Percentiles rank a stretch among this genome's conserved stretches.
phyloP scores from a whole-genome alignment of 92 coral and sea anemone species.

The Metridium senile region DNA sequence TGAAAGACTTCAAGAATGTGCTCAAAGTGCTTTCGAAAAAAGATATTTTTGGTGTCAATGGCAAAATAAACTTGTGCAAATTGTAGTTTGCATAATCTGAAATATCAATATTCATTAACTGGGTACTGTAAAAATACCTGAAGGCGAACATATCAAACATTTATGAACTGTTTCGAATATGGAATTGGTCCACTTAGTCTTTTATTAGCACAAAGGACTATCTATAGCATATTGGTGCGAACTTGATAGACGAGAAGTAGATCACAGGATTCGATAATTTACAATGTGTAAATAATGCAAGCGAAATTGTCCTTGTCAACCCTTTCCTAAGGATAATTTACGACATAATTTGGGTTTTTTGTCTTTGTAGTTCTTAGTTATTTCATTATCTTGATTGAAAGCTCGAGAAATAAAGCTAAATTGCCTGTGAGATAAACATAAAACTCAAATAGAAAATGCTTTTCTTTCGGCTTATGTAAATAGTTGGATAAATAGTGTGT shows the following conservation, averaged over 20 bases:
- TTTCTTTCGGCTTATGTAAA: conserved; percentile 6
- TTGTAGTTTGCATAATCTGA: background rate
- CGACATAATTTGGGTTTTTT: background rate
- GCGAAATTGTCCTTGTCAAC: background rate
- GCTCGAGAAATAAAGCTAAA: background rate
- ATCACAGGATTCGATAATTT: background rate
- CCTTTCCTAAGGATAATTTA: background rate
- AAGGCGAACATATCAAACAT: background rate
- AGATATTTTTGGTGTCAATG: no score
- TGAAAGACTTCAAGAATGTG: no score
- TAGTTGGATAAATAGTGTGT: conserved; percentile 14
- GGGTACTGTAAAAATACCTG: background rate
- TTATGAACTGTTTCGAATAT: background rate
- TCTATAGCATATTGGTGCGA: background rate
- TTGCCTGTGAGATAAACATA: conserved; percentile 9
- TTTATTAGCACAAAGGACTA: background rate
- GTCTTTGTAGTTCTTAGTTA: background rate
- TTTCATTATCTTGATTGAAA: background rate
- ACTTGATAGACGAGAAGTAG: background rate
- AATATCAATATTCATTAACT: background rate
- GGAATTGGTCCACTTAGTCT: no score
- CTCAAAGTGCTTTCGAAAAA: no score
- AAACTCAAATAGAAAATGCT: conserved; percentile 18
- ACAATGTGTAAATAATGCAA: background rate
- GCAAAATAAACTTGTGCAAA: no score